Evolutionary conservation across 2,888 invertebrate species (phyloP), one percentile per base, ranked within the genome.

Genomic region (Leptinotarsa peninsularis): DNA sequence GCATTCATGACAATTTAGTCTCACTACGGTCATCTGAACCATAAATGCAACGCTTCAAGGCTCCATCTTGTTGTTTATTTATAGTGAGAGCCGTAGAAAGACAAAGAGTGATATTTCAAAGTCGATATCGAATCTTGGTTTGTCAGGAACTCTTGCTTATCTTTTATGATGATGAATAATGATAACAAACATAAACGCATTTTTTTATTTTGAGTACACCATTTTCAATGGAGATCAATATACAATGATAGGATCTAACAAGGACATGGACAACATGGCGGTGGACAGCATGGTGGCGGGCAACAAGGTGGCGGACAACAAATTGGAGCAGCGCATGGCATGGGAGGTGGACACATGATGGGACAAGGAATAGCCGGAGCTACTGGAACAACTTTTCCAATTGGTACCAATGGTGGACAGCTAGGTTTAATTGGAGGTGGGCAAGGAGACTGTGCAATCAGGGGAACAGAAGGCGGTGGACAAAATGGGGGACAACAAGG

Each of bases 401-500:
- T 81, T 17, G 85, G 85, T 4, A 85, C 83, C 27, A 83, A 77
- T 49, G 85, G 85, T 56, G 86, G 85, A 60, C 84, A 84, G 10
- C 81, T 78, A 21, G 85, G 84, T 56, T 82, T 81, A 54, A 85
- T 82, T 7, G 84, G 83, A 17, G 85, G 85, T 43, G 85, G 85
- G 71, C 85, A 84, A 1, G 85, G 85, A 14, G 85, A 83, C 72
- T 83, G 83, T n/a, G 85, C 84, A 60, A 86, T 79, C 56, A 85
- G 72, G 5, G 85, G 85, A 33, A 85, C 83, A 69, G 82, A 82
- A 10, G 85, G 85, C 56, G 83, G 83, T 14, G 80, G 81, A 72
- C 82, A 82, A 70, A 77, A 80, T 17, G 81, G 75, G 83, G 84
- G 83, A 70, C 73, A 78, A 74, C 90, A 90, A 54, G 90, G 76